phyloP scores from a whole-genome alignment of 2,797 vertebrate species.

The Cuniculus paca region DNA sequence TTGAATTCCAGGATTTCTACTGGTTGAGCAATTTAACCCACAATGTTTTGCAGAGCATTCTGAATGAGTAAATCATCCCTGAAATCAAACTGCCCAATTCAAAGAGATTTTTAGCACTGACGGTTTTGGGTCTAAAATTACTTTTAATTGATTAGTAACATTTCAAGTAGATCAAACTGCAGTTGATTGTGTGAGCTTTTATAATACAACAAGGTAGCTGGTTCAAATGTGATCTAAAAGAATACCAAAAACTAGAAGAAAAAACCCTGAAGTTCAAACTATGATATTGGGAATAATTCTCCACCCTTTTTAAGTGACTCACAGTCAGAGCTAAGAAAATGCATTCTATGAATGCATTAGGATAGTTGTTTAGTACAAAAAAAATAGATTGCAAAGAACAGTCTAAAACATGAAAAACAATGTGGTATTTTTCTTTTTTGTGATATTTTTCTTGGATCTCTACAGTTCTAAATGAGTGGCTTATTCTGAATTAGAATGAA shows the following conservation, averaged over 20 bases:
- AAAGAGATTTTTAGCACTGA: conserved; percentile 57
- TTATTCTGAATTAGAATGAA: conserved; percentile 61
- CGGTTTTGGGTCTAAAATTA: conserved; percentile 52
- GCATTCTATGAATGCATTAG: background rate
- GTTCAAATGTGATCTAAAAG: background rate
- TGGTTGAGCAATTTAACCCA: conserved; percentile 73
- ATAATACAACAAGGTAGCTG: background rate
- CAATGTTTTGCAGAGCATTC: conserved; percentile 17
- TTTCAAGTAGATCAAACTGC: conserved; percentile 12
- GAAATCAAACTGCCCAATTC: conserved; percentile 50
- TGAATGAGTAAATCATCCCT: conserved; percentile 55
- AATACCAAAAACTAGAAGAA: background rate
- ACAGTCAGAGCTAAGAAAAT: conserved; percentile 12
- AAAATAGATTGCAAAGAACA: background rate
- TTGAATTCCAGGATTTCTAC: conserved; percentile 63
- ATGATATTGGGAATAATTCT: background rate
- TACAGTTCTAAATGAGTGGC: background rate
- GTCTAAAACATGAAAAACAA: background rate
- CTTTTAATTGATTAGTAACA: conserved; percentile 66
- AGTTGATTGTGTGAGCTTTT: conserved; percentile 39
- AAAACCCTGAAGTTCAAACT: background rate
- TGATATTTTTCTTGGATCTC: background rate
- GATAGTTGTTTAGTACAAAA: background rate
- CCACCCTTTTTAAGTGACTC: conserved; percentile 9
- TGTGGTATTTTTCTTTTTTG: background rate